Evolutionary conservation across 2,113 vertebrate genomes (phyloP).

Genomic region (Ia io): DNA sequence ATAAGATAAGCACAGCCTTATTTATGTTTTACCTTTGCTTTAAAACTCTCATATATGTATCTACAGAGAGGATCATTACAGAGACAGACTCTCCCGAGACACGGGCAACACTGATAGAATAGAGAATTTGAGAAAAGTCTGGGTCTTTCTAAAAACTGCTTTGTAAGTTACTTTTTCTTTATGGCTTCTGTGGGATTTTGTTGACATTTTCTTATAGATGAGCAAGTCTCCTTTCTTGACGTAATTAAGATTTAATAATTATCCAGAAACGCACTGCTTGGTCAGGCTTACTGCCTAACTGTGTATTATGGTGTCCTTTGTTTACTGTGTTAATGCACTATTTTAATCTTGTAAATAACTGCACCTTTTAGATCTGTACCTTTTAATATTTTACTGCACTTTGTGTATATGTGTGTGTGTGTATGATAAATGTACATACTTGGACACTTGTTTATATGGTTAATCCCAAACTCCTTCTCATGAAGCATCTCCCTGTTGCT

Average conservation of each 20-base stretch:
- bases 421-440: slow-evolving; percentile 79
- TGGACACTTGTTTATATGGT: slow-evolving; percentile 46
- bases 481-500: slow-evolving; percentile 84
- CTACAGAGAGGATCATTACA: slow-evolving; percentile 77
- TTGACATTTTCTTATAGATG: slow-evolving; percentile 68
- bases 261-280: slow-evolving; percentile 64
- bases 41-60: slow-evolving; percentile 74
- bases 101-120: slow-evolving; percentile 74
- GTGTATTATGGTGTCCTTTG: slow-evolving; percentile 49
- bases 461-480: slow-evolving; percentile 68
- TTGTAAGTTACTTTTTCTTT: slow-evolving; percentile 78
- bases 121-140: slow-evolving; percentile 78
- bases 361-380: slow-evolving; percentile 28
- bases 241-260: slow-evolving; percentile 58
- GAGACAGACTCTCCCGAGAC: slow-evolving; percentile 73
- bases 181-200: slow-evolving; percentile 71
- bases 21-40: slow-evolving; percentile 67
- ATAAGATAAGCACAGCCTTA: slow-evolving; percentile 60
- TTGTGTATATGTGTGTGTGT: not conserved
- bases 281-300: slow-evolving; percentile 49
- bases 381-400: slow-evolving; percentile 43
- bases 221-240: slow-evolving; percentile 54
- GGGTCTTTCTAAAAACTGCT: slow-evolving; percentile 78
- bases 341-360: slow-evolving; percentile 46
- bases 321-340: slow-evolving; percentile 31